phyloP scores from a whole-genome alignment of 30 jellyfish, hydroid and myxozoan genomes.

The Turritopsis dohrnii region DNA sequence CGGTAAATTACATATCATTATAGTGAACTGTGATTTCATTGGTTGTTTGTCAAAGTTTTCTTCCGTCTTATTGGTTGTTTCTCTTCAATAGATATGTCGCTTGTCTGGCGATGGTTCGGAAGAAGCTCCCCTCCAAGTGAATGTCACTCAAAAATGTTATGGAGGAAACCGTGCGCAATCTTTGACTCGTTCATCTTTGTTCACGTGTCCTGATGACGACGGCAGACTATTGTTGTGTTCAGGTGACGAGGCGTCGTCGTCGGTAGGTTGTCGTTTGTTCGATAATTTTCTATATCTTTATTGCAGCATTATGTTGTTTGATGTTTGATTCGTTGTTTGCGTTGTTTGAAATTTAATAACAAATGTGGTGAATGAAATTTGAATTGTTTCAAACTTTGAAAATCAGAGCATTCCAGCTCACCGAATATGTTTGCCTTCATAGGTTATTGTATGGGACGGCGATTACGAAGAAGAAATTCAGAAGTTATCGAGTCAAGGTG shows the following conservation, averaged over 20 bases:
- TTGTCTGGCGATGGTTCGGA: slow-evolving; percentile 38
- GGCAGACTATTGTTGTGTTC: slow-evolving; percentile 48
- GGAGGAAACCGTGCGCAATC: slow-evolving; percentile 79
- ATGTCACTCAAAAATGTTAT: slow-evolving; percentile 41
- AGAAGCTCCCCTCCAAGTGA: slow-evolving; percentile 20
- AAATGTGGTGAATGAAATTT: too few species aligned
- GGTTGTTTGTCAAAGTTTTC: background rate
- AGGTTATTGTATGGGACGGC: slow-evolving; percentile 81
- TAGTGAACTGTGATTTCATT: background rate
- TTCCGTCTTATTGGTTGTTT: background rate
- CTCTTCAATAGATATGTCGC: background rate
- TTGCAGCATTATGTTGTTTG: too few species aligned
- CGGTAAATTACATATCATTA: slow-evolving; percentile 29
- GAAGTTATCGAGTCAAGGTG: slow-evolving; percentile 51
- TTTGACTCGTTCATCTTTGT: slow-evolving; percentile 66
- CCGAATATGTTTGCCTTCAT: background rate
- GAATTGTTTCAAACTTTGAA: too few species aligned
- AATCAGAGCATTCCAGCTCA: too few species aligned
- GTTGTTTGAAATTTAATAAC: too few species aligned
- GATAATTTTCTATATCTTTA: too few species aligned
- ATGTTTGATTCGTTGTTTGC: too few species aligned
- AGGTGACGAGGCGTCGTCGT: slow-evolving; percentile 89
- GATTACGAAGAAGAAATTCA: slow-evolving; percentile 51
- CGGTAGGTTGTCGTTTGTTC: slow-evolving; percentile 38
- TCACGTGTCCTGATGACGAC: slow-evolving; percentile 45